Conservation (phyloP, 2,113 vertebrate species). For the Piaya cayana region DNA sequence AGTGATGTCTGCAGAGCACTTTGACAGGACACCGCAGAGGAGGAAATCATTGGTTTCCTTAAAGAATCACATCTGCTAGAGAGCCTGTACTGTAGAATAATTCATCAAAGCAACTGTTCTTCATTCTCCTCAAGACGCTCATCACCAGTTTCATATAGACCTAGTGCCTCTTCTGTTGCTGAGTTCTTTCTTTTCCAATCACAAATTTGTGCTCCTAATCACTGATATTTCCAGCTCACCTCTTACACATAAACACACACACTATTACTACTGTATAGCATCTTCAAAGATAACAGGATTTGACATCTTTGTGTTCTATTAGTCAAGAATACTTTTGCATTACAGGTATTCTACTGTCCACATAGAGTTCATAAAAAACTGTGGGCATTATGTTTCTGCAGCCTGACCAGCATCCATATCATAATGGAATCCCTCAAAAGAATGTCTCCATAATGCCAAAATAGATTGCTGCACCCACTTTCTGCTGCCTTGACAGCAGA, state of each 20-base stretch:
- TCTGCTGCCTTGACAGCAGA: neutral
- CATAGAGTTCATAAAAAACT: neutral
- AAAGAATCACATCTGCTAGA: neutral
- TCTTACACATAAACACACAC: neutral
- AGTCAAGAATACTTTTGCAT: neutral
- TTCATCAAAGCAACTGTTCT: neutral
- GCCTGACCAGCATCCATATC: neutral
- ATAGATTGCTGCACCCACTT: neutral
- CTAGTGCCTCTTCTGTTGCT: neutral
- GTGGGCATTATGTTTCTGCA: neutral
- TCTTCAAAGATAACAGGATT: neutral
- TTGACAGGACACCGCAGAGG: neutral
- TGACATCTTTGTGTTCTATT: neutral
- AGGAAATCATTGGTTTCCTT: neutral
- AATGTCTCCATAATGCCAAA: neutral
- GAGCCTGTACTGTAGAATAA: neutral
- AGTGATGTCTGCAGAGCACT: neutral
- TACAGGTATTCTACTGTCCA: neutral
- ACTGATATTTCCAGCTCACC: neutral
- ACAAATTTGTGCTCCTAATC: neutral
- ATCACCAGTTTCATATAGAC: neutral
- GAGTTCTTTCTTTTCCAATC: neutral
- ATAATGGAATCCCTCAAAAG: neutral
- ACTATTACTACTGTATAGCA: neutral
- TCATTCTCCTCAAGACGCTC: neutral